Conservation (phyloP, 2,113 vertebrate species). For the Apodemus speciosus region DNA sequence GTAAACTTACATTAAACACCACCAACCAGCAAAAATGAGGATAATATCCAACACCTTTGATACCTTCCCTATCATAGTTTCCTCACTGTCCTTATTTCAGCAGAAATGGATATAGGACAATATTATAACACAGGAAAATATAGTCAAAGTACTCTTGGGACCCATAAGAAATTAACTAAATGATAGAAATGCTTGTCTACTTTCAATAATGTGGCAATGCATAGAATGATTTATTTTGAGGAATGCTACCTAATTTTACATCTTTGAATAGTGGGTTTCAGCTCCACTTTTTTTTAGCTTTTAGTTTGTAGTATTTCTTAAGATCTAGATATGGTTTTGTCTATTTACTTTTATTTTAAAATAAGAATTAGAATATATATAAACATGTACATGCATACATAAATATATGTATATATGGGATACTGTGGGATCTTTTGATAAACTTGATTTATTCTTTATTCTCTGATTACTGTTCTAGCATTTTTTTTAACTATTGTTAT, state of each 20-base stretch:
- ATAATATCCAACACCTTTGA: neutral
- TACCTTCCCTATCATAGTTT: neutral
- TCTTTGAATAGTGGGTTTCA: slow-evolving; percentile 15
- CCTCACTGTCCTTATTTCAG: neutral
- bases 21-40: neutral
- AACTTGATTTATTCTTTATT: neutral
- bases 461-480: neutral
- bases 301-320: neutral
- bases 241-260: slow-evolving; percentile 2
- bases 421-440: neutral
- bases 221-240: slow-evolving; percentile 43
- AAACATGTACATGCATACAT: rapidly evolving
- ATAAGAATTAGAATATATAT: neutral
- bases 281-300: neutral
- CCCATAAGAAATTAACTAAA: neutral
- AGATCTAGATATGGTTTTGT: neutral
- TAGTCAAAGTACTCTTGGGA: neutral
- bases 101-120: neutral
- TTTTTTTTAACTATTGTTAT: neutral
- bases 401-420: too few relatives aligned
- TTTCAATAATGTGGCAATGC: neutral
- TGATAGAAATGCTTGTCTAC: neutral
- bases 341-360: neutral
- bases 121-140: neutral
- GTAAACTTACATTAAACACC: neutral